A percentile compares a stretch with the other conserved stretches of the same genome.
These are phyloP conservation scores for Tryphoninae sp. DNA, from an alignment of 2,888 invertebrate genomes.

Conservation along the genomic window DNA sequence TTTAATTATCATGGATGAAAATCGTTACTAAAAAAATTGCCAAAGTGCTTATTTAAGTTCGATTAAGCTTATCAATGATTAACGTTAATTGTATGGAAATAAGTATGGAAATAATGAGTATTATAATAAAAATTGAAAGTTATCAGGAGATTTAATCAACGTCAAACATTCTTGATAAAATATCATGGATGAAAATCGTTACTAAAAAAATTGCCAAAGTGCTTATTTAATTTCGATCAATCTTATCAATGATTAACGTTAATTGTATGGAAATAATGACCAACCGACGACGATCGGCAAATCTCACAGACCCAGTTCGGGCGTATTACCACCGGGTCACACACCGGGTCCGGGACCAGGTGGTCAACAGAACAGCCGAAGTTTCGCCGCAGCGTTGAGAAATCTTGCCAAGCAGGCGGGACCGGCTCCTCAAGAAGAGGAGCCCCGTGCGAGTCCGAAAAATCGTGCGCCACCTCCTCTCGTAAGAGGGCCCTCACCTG, in stretches of 20 bases:
- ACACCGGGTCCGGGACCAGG: conserved; percentile 77
- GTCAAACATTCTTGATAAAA: background rate
- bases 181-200: background rate
- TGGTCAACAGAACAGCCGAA: conserved; percentile 81
- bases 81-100: background rate
- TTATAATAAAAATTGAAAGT: background rate
- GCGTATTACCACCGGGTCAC: conserved; percentile 79
- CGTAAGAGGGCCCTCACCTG: conserved; percentile 78
- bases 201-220: background rate
- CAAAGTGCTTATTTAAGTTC: conserved; percentile 1
- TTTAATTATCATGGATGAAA: background rate
- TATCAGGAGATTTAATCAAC: background rate
- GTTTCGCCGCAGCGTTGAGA: conserved; percentile 95
- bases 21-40: background rate
- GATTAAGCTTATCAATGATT: background rate
- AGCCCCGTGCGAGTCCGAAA: conserved; percentile 81
- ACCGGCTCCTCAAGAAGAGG: conserved; percentile 87
- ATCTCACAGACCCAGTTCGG: conserved; percentile 79
- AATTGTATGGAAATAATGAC: background rate
- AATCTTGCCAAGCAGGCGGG: conserved; percentile 96
- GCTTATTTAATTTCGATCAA: background rate
- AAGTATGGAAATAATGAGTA: background rate
- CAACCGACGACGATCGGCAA: conserved; percentile 78
- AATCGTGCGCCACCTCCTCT: conserved; percentile 82
- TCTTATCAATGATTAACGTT: too few relatives aligned